Percentiles rank a stretch among this genome's conserved stretches.
These are phyloP conservation scores for Psittacula derbiana DNA, from an alignment of 2,797 vertebrate species.

Conservation along the genomic window DNA sequence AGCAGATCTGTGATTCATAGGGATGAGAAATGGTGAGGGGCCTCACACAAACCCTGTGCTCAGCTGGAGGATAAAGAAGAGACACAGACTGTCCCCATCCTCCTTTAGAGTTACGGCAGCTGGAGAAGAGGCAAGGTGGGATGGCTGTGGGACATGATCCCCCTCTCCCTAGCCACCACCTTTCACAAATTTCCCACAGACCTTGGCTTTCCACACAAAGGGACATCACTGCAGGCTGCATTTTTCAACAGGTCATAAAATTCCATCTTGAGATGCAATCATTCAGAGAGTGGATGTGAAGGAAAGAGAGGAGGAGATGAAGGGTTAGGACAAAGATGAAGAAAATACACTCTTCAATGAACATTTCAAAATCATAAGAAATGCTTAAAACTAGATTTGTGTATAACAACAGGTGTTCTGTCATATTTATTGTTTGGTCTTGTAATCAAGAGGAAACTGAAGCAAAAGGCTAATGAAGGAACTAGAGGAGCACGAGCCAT, in stretches of 20 bases:
- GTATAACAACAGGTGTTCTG: fast-evolving
- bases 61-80: background rate
- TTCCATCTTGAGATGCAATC: background rate
- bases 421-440: background rate
- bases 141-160: background rate
- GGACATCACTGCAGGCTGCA: background rate
- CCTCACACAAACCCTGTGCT: background rate
- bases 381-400: background rate
- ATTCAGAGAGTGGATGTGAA: background rate
- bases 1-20: background rate
- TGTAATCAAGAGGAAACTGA: background rate
- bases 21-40: background rate
- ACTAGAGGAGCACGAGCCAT: background rate
- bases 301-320: background rate
- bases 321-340: background rate
- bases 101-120: background rate
- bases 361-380: background rate
- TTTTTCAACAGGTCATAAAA: background rate
- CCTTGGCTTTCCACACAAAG: background rate
- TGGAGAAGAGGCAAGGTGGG: background rate
- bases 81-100: background rate
- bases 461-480: background rate
- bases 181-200: background rate
- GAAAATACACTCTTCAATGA: background rate
- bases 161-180: background rate